Evolutionary conservation across 2,888 invertebrate genomes (phyloP).

Genomic region (Cryptocephalus primarius): DNA sequence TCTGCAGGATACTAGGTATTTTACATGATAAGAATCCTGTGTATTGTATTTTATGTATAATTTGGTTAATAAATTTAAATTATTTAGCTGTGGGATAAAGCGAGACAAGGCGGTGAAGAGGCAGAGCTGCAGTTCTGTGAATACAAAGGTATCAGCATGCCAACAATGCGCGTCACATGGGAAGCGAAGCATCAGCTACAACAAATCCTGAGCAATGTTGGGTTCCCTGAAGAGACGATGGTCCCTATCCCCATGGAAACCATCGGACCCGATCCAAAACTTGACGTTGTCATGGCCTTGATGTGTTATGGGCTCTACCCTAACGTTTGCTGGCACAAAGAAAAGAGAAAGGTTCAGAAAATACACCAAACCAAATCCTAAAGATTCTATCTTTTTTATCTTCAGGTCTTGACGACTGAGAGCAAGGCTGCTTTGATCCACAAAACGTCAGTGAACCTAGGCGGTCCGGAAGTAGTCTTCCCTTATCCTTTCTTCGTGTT

Average conservation of each 20-base stretch:
- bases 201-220: conserved; percentile 53
- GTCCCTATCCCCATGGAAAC: conserved; percentile 64
- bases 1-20: too few relatives aligned
- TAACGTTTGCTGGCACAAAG: conserved; percentile 91
- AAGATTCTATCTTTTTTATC: conserved; percentile 1
- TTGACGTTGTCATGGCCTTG: conserved; percentile 77
- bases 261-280: conserved; percentile 60
- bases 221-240: conserved; percentile 85
- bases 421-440: conserved; percentile 90
- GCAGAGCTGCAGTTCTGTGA: conserved; percentile 83
- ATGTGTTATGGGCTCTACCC: conserved; percentile 91
- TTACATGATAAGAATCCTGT: too few relatives aligned
- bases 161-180: conserved; percentile 81
- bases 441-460: conserved; percentile 94
- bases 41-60: too few relatives aligned
- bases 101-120: conserved; percentile 55
- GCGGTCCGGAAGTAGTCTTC: conserved; percentile 70
- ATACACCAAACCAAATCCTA: too few relatives aligned
- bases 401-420: conserved; percentile 81
- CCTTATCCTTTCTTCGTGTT: conserved; percentile 95
- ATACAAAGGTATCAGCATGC: conserved; percentile 73
- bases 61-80: too few relatives aligned
- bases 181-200: conserved; percentile 71
- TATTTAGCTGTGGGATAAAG: conserved; percentile 57
- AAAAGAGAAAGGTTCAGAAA: conserved; percentile 71